These are phyloP conservation scores for Pelmatolapia mariae DNA, from an alignment of 2,113 vertebrate species.

Conservation along the genomic window DNA sequence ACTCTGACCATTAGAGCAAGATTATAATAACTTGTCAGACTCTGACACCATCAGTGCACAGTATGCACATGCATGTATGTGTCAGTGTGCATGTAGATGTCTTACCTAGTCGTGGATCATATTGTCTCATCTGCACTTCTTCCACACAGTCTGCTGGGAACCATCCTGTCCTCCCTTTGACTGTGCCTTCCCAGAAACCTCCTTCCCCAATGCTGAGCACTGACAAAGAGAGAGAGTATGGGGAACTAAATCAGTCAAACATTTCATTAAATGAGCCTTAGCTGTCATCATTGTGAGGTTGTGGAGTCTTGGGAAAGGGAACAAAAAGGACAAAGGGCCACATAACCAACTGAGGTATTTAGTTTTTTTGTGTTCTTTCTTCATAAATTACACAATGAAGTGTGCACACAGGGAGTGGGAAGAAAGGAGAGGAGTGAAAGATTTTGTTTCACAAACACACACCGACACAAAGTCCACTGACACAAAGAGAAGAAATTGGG, in stretches of 20 bases:
- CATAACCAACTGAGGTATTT: background rate
- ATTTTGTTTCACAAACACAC: background rate
- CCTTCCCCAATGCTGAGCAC: conserved; percentile 98
- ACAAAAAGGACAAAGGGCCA: background rate
- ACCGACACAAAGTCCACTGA: background rate
- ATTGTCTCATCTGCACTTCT: conserved; percentile 97
- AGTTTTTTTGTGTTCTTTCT: background rate
- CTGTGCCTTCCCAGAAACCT: conserved; percentile 96
- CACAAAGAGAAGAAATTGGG: background rate
- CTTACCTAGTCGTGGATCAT: conserved; percentile 88
- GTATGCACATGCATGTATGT: background rate
- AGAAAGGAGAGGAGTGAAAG: background rate
- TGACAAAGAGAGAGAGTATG: conserved; percentile 54
- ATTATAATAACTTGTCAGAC: background rate
- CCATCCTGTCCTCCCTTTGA: conserved; percentile 96
- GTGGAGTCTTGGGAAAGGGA: background rate
- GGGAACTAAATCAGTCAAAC: background rate
- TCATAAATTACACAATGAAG: conserved; percentile 4
- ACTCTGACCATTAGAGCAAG: background rate
- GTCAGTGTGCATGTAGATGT: background rate
- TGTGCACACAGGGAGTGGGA: background rate
- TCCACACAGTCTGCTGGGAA: conserved; percentile 98
- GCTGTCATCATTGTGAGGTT: background rate
- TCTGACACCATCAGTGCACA: background rate
- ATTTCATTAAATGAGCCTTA: background rate